These are phyloP conservation scores for Cetoscarus ocellatus DNA, from an alignment of 2,797 vertebrate species.

Conservation along the genomic window DNA sequence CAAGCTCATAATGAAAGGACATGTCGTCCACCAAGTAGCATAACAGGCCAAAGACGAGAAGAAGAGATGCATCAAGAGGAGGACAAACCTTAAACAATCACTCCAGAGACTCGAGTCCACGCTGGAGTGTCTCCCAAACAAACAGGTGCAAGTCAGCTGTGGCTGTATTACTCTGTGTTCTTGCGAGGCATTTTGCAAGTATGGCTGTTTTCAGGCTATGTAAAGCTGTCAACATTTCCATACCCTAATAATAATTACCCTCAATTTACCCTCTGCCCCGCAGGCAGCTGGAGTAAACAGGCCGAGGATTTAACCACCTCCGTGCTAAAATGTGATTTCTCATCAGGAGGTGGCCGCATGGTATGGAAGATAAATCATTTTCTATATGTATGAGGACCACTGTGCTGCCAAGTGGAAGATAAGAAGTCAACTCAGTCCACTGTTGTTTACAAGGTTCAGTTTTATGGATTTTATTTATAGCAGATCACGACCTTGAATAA, in stretches of 20 bases:
- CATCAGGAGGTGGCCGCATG: conserved; percentile 74
- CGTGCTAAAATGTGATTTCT: conserved; percentile 65
- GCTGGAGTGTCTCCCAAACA: conserved; percentile 35
- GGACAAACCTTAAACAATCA: conserved; percentile 37
- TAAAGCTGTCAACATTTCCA: conserved; percentile 70
- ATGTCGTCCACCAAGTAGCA: conserved; percentile 41
- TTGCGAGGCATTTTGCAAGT: conserved; percentile 26
- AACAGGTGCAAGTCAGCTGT: conserved; percentile 48
- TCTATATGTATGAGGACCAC: conserved; percentile 61
- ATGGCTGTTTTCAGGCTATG: conserved; percentile 39
- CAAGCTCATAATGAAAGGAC: conserved; percentile 47
- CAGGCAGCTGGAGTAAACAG: conserved; percentile 68
- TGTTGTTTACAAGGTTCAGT: conserved; percentile 70
- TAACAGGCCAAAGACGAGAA: conserved; percentile 37
- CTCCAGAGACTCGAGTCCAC: conserved; percentile 26
- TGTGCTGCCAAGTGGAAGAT: conserved; percentile 51
- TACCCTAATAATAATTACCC: conserved; percentile 80
- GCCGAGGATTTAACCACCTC: conserved; percentile 66
- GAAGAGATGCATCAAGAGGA: conserved; percentile 41
- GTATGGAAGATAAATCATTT: conserved; percentile 75
- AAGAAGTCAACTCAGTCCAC: conserved; percentile 59
- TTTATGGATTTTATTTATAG: conserved; percentile 72
- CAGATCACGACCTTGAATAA: conserved; percentile 69
- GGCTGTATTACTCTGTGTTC: conserved; percentile 41
- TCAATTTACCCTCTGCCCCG: conserved; percentile 71